phyloP scores from a whole-genome alignment of 1,140 invertebrate species.

The Lepidurus packardi region DNA sequence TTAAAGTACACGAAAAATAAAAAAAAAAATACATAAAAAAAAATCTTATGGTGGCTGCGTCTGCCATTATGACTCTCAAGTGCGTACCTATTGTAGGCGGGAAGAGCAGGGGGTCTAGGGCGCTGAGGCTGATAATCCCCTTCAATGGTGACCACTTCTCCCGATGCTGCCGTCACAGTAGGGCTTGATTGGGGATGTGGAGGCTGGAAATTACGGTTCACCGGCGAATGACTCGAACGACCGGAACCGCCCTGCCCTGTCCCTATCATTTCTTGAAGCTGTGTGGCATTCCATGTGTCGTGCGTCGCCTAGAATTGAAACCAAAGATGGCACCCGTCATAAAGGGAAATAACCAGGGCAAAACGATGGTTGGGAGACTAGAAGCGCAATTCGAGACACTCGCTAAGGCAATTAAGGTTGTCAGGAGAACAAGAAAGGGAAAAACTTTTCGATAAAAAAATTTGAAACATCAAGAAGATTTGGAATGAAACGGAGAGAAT shows the following conservation, averaged over 20 bases:
- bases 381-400: background rate
- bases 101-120: conserved; percentile 33
- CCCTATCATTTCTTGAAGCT: conserved; percentile 42
- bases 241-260: conserved; percentile 13
- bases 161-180: conserved; percentile 37
- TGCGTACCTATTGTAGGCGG: conserved; percentile 31
- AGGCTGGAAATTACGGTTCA: conserved; percentile 21
- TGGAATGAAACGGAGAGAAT: too few species aligned
- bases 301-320: conserved; percentile 49
- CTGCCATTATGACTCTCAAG: conserved; percentile 29
- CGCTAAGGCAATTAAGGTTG: too few species aligned
- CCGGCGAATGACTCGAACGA: conserved; percentile 13
- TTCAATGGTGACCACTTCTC: conserved; percentile 63
- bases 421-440: too few species aligned
- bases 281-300: conserved; percentile 51
- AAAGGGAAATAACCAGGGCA: background rate
- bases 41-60: background rate
- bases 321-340: conserved; percentile 23
- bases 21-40: background rate
- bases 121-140: conserved; percentile 51
- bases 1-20: background rate
- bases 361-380: conserved; percentile 2
- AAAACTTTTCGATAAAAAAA: too few species aligned
- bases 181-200: conserved; percentile 1
- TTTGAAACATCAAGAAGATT: too few species aligned